phyloP scores from a whole-genome alignment of 2,113 vertebrate genomes.

The Campylomormyrus tamandua region DNA sequence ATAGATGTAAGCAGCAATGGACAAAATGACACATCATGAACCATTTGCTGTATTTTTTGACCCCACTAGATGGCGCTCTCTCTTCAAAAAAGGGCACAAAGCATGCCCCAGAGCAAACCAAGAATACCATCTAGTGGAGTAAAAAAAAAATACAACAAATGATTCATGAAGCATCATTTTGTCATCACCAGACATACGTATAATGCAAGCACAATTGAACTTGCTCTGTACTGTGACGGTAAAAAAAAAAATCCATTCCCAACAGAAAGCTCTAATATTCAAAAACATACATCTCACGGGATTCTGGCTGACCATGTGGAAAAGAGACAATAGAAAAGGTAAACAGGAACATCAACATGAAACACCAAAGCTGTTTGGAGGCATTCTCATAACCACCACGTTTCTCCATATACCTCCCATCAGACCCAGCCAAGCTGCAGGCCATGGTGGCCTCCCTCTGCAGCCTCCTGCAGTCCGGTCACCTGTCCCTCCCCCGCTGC shows the following conservation, averaged over 20 bases:
- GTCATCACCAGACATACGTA: neutral
- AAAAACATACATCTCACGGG: constrained; percentile 33
- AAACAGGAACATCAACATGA: neutral
- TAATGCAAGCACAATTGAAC: neutral
- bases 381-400: neutral
- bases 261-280: constrained; percentile 37
- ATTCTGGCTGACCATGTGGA: constrained; percentile 46
- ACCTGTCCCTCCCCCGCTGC: constrained; percentile 18
- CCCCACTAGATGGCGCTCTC: no score
- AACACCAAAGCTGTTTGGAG: neutral
- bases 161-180: neutral
- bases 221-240: neutral
- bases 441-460: constrained; percentile 31
- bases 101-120: neutral
- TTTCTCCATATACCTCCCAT: neutral
- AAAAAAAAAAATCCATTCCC: neutral
- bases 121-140: neutral
- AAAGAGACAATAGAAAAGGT: constrained; percentile 37
- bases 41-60: no score
- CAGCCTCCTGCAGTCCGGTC: constrained; percentile 31
- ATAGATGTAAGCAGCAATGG: neutral
- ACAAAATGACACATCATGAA: neutral
- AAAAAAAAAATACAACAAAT: neutral
- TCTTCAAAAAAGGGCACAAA: no score
- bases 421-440: constrained; percentile 33